A percentile compares a stretch with the other conserved stretches of the same genome.
Evolutionary conservation across 1,140 invertebrate species (phyloP).

Genomic region (Pomacea maculata): DNA sequence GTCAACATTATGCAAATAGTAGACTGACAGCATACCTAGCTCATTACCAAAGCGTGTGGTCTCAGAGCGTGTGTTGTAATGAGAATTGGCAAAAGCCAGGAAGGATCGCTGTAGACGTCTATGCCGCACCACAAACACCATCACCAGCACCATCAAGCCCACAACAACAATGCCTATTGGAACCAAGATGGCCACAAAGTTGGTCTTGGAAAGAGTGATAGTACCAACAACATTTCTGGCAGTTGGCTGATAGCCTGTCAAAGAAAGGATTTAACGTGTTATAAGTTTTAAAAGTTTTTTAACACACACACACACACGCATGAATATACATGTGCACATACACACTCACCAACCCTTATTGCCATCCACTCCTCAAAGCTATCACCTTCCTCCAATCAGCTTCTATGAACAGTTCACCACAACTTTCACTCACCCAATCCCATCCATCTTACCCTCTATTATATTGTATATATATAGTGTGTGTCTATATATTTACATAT

Average conservation of each 20-base stretch:
- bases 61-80: slow-evolving; percentile 85
- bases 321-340: not conserved
- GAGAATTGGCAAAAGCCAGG: slow-evolving; percentile 83
- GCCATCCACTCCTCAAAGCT: not conserved
- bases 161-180: slow-evolving; percentile 70
- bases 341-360: not conserved
- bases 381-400: too few relatives aligned
- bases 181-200: slow-evolving; percentile 65
- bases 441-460: too few relatives aligned
- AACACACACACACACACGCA: not conserved
- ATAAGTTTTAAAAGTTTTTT: not conserved
- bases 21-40: slow-evolving; percentile 39
- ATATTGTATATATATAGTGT: too few relatives aligned
- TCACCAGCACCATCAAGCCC: slow-evolving; percentile 70
- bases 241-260: not conserved
- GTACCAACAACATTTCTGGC: not conserved
- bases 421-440: too few relatives aligned
- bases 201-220: slow-evolving; percentile 40
- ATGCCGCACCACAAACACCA: slow-evolving; percentile 77
- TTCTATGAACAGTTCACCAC: too few relatives aligned
- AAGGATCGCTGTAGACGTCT: slow-evolving; percentile 80
- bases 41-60: slow-evolving; percentile 82
- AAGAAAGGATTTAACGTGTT: not conserved
- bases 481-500: too few relatives aligned
- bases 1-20: not conserved